phyloP scores from a whole-genome alignment of 1,140 invertebrate species.

The Bombus picipes region DNA sequence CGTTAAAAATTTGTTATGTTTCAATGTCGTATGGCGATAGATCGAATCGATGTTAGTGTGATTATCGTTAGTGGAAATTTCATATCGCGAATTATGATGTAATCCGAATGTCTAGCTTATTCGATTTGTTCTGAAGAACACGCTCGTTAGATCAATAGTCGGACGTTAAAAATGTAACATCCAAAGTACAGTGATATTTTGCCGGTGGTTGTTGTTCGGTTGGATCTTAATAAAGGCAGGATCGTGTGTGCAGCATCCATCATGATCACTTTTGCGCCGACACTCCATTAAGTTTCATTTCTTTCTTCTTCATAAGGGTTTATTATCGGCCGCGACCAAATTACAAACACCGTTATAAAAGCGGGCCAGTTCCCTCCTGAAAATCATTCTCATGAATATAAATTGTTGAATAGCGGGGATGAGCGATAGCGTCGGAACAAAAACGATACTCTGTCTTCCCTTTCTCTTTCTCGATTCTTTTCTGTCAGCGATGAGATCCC shows the following conservation, averaged over 20 bases:
- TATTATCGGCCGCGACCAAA: conserved; percentile 60
- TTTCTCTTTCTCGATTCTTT: background rate
- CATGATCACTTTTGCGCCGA: conserved; percentile 53
- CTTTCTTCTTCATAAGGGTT: conserved; percentile 52
- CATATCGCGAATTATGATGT: too few species aligned
- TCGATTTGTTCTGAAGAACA: background rate
- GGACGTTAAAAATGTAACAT: background rate
- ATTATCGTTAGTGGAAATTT: background rate
- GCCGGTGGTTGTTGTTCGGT: background rate
- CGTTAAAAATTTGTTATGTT: background rate
- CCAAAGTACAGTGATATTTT: background rate
- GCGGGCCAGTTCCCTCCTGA: conserved; percentile 27
- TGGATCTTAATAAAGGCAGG: conserved; percentile 25
- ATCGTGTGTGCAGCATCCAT: conserved; percentile 38
- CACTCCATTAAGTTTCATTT: conserved; percentile 62
- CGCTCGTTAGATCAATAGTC: background rate
- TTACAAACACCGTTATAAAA: conserved; percentile 59
- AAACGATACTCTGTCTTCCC: conserved; percentile 10
- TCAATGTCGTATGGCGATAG: background rate
- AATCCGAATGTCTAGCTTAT: background rate
- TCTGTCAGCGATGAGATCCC: background rate
- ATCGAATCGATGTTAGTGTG: background rate
- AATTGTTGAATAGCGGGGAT: conserved; percentile 59
- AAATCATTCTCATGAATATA: conserved; percentile 71
- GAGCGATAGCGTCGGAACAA: conserved; percentile 42